These are phyloP conservation scores for Poecile montanus DNA, from an alignment of 2,797 vertebrate genomes.

Conservation along the genomic window DNA sequence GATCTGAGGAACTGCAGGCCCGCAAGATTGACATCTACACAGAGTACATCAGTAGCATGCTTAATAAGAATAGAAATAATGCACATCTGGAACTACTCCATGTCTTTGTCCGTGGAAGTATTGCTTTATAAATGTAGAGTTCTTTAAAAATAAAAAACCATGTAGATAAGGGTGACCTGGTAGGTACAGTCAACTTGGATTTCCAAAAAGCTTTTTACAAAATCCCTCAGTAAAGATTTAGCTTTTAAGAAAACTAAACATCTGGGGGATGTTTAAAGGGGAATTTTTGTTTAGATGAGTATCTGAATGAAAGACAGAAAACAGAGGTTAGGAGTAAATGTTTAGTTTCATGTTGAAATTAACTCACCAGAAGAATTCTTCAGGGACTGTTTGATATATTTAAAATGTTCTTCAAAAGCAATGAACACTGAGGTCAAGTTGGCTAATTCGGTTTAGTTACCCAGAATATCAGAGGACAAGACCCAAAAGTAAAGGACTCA, in stretches of 20 bases:
- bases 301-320: constrained; percentile 35
- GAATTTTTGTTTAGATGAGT: constrained; percentile 44
- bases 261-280: neutral
- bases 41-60: constrained; percentile 5
- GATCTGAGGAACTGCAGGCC: constrained; percentile 23
- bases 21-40: neutral
- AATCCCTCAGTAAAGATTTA: constrained; percentile 1
- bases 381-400: neutral
- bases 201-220: constrained; percentile 33
- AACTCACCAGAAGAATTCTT: neutral
- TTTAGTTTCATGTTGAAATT: neutral
- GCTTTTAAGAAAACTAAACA: constrained; percentile 35
- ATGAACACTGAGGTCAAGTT: neutral
- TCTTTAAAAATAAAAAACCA: neutral
- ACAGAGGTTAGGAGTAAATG: constrained; percentile 10
- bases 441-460: neutral
- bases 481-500: neutral
- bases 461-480: neutral
- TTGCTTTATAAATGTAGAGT: constrained; percentile 20
- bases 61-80: constrained; percentile 31
- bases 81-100: constrained; percentile 41
- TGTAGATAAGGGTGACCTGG: constrained; percentile 6
- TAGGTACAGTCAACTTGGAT: neutral
- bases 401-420: neutral
- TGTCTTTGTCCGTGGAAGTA: neutral